phyloP scores from a whole-genome alignment of 2,888 invertebrate species.

The Himalopsyche anomala region DNA sequence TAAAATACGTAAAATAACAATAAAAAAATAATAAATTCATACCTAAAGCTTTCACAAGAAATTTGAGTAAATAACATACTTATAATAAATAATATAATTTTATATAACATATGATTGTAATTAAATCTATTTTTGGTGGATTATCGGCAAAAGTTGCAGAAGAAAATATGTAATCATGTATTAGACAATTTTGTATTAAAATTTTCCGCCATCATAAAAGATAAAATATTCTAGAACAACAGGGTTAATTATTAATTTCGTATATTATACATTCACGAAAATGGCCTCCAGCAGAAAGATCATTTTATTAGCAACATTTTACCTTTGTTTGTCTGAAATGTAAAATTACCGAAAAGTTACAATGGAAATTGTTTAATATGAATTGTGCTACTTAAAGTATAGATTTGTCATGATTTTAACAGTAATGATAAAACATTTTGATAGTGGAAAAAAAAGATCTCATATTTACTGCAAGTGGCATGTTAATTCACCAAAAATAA shows the following conservation, averaged over 20 bases:
- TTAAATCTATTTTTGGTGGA: conserved; percentile 1
- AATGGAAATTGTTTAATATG: too few relatives aligned
- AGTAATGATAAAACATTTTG: too few relatives aligned
- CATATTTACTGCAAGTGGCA: background rate
- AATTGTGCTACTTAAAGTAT: too few relatives aligned
- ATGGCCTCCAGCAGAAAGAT: too few relatives aligned
- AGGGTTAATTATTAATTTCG: too few relatives aligned
- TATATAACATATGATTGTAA: background rate
- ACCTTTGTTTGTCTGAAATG: too few relatives aligned
- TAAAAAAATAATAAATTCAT: conserved; percentile 10
- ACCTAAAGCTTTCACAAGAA: conserved; percentile 20
- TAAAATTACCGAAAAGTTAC: too few relatives aligned
- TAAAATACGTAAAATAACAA: background rate
- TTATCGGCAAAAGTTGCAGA: background rate
- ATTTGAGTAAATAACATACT: conserved; percentile 18
- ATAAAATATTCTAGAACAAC: too few relatives aligned
- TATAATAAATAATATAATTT: conserved; percentile 17
- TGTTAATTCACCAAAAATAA: conserved; percentile 14
- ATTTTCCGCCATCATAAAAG: background rate
- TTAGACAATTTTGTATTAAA: background rate
- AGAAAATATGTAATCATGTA: background rate
- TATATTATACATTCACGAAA: too few relatives aligned
- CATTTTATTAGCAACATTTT: too few relatives aligned
- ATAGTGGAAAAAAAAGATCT: too few relatives aligned
- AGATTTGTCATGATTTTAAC: too few relatives aligned